phyloP scores from a whole-genome alignment of 2,888 invertebrate species.

The Heliconius erato region DNA sequence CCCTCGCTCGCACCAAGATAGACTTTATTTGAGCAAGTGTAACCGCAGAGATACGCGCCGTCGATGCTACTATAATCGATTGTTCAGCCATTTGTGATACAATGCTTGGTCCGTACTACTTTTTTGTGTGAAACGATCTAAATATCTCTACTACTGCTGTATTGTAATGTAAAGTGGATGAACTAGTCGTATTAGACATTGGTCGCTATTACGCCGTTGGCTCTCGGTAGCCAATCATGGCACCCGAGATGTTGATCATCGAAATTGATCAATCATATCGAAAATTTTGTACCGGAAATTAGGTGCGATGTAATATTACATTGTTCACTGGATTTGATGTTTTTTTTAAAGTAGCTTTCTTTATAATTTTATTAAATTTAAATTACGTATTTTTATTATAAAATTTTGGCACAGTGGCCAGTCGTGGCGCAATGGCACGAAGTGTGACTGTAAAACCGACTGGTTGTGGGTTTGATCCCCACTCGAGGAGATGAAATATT shows the following conservation, averaged over 20 bases:
- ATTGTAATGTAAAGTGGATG: conserved; percentile 73
- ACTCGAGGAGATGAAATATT: no score
- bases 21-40: conserved; percentile 85
- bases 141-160: conserved; percentile 59
- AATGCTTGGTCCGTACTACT: conserved; percentile 60
- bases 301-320: conserved; percentile 78
- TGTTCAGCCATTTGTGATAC: conserved; percentile 64
- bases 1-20: conserved; percentile 78
- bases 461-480: no score
- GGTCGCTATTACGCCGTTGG: conserved; percentile 61
- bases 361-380: conserved; percentile 44
- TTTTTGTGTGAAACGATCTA: conserved; percentile 54
- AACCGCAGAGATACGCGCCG: conserved; percentile 78
- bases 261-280: conserved; percentile 85
- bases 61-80: conserved; percentile 51
- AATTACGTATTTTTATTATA: not conserved
- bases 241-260: conserved; percentile 80
- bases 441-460: no score
- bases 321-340: conserved; percentile 73
- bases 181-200: conserved; percentile 62
- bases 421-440: no score
- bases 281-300: conserved; percentile 83
- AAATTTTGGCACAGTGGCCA: no score
- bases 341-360: conserved; percentile 67
- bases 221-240: conserved; percentile 81